Evolutionary conservation across 30 jellyfish, hydroid and myxozoan genomes (phyloP).

Genomic region (Aurelia aurita complex sp. Pacific): DNA sequence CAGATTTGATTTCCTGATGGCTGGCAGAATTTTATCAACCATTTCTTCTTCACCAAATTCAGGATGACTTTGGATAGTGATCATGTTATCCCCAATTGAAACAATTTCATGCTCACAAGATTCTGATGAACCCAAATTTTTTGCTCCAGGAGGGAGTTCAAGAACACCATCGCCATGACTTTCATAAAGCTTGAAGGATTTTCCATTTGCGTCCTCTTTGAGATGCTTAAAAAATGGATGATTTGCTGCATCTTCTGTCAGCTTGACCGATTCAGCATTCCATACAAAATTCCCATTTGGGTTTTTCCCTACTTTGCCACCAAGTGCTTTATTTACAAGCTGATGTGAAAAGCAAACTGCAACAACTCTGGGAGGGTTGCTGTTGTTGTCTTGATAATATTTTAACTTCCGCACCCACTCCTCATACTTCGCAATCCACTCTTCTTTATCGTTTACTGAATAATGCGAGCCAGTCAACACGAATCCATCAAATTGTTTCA

Average conservation of each 20-base stretch:
- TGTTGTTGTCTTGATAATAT: slow-evolving; percentile 38
- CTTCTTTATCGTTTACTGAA: slow-evolving; percentile 73
- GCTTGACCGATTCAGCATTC: slow-evolving; percentile 49
- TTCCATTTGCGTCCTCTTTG: background rate
- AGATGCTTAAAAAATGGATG: slow-evolving; percentile 45
- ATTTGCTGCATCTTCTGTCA: slow-evolving; percentile 15
- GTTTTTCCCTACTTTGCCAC: slow-evolving; percentile 78
- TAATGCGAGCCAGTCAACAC: slow-evolving; percentile 88
- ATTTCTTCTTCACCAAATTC: slow-evolving; percentile 56
- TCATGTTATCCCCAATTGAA: slow-evolving; percentile 49
- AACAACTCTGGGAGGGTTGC: slow-evolving; percentile 55
- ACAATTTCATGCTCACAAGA: slow-evolving; percentile 74
- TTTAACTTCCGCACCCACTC: slow-evolving; percentile 49
- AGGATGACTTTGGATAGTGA: slow-evolving; percentile 84
- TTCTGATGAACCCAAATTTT: slow-evolving; percentile 49
- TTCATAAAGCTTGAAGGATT: slow-evolving; percentile 45
- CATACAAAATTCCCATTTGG: slow-evolving; percentile 68
- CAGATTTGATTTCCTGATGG: slow-evolving; percentile 26
- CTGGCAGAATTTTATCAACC: slow-evolving; percentile 52
- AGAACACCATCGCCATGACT: slow-evolving; percentile 82
- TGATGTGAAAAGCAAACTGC: slow-evolving; percentile 98
- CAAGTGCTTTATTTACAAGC: slow-evolving; percentile 84
- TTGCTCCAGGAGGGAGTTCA: slow-evolving; percentile 50
- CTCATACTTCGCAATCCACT: slow-evolving; percentile 77
- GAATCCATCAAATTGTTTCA: slow-evolving; percentile 71